A percentile compares a stretch with the other conserved stretches of the same genome.
Evolutionary conservation across 2,113 vertebrate species (phyloP).

Genomic region (Hippopotamus amphibius): DNA sequence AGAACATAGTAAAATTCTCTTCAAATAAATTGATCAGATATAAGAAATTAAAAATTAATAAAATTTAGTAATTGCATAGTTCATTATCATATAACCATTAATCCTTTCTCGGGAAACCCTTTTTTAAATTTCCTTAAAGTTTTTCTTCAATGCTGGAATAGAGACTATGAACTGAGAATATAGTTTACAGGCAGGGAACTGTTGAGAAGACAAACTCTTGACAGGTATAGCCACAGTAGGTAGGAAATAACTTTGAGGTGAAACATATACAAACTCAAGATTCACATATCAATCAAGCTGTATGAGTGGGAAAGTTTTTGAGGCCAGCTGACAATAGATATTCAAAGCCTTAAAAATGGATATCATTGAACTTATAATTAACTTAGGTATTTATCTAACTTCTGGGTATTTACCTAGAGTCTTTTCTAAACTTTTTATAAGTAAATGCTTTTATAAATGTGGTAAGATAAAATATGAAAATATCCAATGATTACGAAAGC

Average conservation of each 20-base stretch:
- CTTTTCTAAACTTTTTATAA: neutral
- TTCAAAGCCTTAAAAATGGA: neutral
- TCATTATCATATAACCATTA: neutral
- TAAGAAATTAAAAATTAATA: neutral
- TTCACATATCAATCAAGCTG: neutral
- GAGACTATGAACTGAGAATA: neutral
- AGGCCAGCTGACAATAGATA: neutral
- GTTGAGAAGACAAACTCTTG: neutral
- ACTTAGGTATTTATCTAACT: neutral
- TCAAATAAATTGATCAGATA: neutral
- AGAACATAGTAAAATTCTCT: neutral
- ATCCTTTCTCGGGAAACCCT: neutral
- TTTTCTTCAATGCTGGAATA: neutral
- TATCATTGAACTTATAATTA: neutral
- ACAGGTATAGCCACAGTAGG: neutral
- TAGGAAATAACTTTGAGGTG: neutral
- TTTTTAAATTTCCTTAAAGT: neutral
- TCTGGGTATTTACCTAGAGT: neutral
- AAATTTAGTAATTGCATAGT: neutral
- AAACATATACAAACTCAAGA: neutral
- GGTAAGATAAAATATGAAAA: neutral
- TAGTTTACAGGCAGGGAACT: neutral
- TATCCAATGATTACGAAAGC: neutral
- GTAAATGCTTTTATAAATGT: neutral
- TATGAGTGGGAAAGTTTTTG: neutral